phyloP scores from a whole-genome alignment of 1,140 invertebrate species.

The Bombus waltoni region DNA sequence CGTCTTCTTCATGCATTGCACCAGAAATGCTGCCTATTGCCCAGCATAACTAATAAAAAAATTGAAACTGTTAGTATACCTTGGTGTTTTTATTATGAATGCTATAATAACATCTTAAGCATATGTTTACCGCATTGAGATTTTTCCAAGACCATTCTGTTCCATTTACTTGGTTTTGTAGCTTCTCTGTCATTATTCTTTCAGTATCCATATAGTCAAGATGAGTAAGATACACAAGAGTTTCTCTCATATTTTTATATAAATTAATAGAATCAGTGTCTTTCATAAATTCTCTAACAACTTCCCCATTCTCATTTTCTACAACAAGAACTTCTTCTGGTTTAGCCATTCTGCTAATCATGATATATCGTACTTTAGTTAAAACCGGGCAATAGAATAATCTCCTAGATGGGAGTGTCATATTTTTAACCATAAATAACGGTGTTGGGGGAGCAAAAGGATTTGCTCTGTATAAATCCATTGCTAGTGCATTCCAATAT shows the following conservation, averaged over 20 bases:
- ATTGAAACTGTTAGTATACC: constrained; percentile 26
- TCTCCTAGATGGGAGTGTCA: constrained; percentile 82
- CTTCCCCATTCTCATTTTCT: constrained; percentile 99
- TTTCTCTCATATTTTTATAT: constrained; percentile 99
- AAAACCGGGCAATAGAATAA: constrained; percentile 91
- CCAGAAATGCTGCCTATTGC: constrained; percentile 99
- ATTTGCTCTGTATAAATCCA: constrained; percentile 94
- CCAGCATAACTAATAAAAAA: constrained; percentile 92
- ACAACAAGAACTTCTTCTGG: constrained; percentile 99
- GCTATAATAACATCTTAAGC: neutral
- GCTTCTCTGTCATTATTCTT: constrained; percentile 99
- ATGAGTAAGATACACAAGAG: constrained; percentile 99
- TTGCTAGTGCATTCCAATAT: constrained; percentile 97
- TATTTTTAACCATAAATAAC: constrained; percentile 79
- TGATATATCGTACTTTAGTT: constrained; percentile 97
- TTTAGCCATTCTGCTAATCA: constrained; percentile 99
- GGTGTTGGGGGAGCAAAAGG: constrained; percentile 79
- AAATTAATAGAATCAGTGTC: constrained; percentile 99
- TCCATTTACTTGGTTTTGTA: constrained; percentile 99
- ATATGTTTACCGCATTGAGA: constrained; percentile 92
- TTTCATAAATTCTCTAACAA: constrained; percentile 99
- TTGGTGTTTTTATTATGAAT: neutral
- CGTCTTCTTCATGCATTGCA: constrained; percentile 99
- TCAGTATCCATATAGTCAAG: constrained; percentile 99
- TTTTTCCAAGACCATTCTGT: constrained; percentile 99